Evolutionary conservation across 2,113 vertebrate species (phyloP), one percentile per base, ranked within the genome.

Genomic region (Lanius collurio): DNA sequence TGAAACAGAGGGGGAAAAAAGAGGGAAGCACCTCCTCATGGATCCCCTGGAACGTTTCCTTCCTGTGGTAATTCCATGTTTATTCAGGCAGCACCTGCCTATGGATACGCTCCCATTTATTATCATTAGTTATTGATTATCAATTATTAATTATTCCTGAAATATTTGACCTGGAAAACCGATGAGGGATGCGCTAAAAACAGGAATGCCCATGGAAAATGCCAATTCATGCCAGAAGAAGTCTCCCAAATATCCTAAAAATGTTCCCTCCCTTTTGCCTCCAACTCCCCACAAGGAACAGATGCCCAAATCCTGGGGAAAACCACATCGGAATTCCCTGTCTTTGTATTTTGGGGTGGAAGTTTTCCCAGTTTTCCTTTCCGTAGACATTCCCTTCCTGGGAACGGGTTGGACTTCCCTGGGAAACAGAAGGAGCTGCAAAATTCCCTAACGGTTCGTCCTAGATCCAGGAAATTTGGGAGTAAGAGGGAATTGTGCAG

Each of bases 1-100:
- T 4, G 12, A 56, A 20, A 6, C 24, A 15, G n/a, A 65, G 23
- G 33, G 22, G 8, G 0, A 4, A 68, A 63, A 56, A 30, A 23
- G n/a, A 74, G 42, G 63, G 22, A 73, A 73, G 52, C 57, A 77
- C 23, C 41, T 59, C 71, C 46, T 83, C 37, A 4, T 37, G 2
- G 4, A 64, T 49, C 37, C 57, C 27, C 79, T 42, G 28, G 24
- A 85, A 49, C 49, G 24, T 6, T 42, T 49, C 4, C 8, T 50
- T 77, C 30, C 47, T 0, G 0, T 3, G 2, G 15, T 11, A 64
- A 55, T 41, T 47, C 33, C 22, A 1, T 28, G 5, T 26, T 83
- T 7, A 22, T 17, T 19, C 67, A 68, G 83, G 71, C 70, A 60
- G 52, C 1, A 13, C 27, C 20, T 75, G 42, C 35, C 52, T 49